Base-by-base conservation (phyloP, 2,113 vertebrate genomes). In the Nestor notabilis region DNA sequence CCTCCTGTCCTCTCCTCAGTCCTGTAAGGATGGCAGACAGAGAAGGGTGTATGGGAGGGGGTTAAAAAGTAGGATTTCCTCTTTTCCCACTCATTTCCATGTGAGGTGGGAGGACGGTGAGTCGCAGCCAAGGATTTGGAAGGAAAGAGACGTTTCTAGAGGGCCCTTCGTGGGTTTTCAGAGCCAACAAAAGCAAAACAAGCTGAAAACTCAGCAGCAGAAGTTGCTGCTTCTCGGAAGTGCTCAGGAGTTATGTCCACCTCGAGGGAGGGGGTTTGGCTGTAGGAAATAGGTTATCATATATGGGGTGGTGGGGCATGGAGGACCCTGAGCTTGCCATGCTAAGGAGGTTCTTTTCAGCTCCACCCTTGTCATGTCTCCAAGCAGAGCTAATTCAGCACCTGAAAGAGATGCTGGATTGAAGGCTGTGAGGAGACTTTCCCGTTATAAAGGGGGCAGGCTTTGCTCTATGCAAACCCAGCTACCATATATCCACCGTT, bases 131-230 rank as follows among this genome's bases (percentile, higher is more conserved):
- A 92, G 68, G 90, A 63, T 93, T 80, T 70, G 37, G 82, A 66
- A 93, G 82, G 85, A 49, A 66, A 21, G 35, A 69, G 68, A 39
- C 83, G 71, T 90, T 89, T 94, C 68, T 77, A 72, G 82, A 90
- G 88, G 79, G 89, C 46, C 33, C 41, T 86, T 61, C 41, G 80
- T 76, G 69, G 47, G 33, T 66, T 83, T 66, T 66, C 58, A 23
- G 53, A 31, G 70, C 35, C 11, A 10, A 66, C 43, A 50, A 66
- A 81, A 78, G 37, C 33, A 90, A 76, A 56, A 13, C 9, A 33
- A 81, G 80, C 52, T 82, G 74, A 41, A 44, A 90, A 80, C 52
- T 75, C 43, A 7, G 44, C 75, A 56, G 85, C 44, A 76, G 63
- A 76, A 93, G 79, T 49, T 90, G 50, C 24, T 2, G 15, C 20